Base-by-base conservation (phyloP, 53 echinoderm and acorn worm genomes). In the Hippasteria phrygiana region DNA sequence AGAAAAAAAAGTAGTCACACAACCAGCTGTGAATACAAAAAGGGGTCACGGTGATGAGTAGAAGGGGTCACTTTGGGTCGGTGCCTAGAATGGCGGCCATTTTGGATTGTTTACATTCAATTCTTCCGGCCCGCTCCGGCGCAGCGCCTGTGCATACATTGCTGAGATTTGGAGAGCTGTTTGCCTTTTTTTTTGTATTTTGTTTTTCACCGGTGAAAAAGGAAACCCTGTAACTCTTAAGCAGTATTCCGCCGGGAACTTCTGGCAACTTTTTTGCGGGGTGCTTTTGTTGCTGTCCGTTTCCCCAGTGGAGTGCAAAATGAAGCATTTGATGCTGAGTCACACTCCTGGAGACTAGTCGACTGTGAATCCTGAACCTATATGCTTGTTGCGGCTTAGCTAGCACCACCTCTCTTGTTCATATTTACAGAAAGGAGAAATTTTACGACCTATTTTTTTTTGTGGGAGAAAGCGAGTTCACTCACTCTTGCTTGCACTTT, bases 401-500 rank as follows among this genome's bases (percentile, higher is more conserved):
- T 47, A 27, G 26, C 27, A 75, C 48, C 31, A 18, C 26, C 76
- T 50, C 76, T 43, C 76, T 47, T 76, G 76, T 76, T 76, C 76
- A 5, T 48, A 48, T 50, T 76, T 76, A 76, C 47, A 50, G 76
- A 76, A 48, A 76, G 48, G 47, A 59, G 59, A 73, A 43, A 79
- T 79, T 79, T 79, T 37, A 55, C n/a, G 62, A 35, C 56, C 79
- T 36, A 22, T 37, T 24, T 24, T 26, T 59, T 59, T 59, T 26
- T 16, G 20, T 17, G 3, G 17, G 14, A 3, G 54, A 54, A 7
- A 45, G 8, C 27, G 81, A 65, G 81, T 81, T 81, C 81, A 81
- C 43, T 81, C 81, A 81, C 81, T 38, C 81, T 20, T 55, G 14
- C 28, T 56, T 81, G 81, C 31, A 81, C 81, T 81, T 81, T 80